Percentiles rank a stretch among this genome's conserved stretches.
phyloP scores from a whole-genome alignment of 1,140 invertebrate genomes.

The Drosophila lacertosa region DNA sequence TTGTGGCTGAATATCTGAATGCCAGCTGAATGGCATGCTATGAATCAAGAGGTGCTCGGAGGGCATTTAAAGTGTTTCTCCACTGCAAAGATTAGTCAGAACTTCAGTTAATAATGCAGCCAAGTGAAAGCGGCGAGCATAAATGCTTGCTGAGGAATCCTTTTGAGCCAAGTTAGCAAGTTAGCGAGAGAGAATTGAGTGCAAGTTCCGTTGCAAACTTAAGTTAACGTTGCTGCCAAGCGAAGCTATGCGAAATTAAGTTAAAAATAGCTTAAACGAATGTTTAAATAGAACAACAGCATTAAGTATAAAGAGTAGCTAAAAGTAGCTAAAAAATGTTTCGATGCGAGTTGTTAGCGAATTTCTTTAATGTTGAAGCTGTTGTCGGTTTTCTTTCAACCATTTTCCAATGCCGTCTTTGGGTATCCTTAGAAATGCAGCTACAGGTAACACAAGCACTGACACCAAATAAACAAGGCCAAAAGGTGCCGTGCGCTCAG shows the following conservation, averaged over 20 bases:
- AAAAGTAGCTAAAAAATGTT: not conserved
- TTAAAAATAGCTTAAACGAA: too few species aligned
- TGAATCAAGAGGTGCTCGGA: slow-evolving; percentile 19
- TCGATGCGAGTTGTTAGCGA: not conserved
- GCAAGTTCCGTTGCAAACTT: too few species aligned
- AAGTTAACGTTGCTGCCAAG: too few species aligned
- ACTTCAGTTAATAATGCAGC: slow-evolving; percentile 30
- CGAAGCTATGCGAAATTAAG: not conserved
- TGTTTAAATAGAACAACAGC: too few species aligned
- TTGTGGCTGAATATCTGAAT: slow-evolving; percentile 38
- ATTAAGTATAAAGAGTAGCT: too few species aligned
- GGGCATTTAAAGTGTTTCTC: slow-evolving; percentile 32
- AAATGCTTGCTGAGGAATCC: slow-evolving; percentile 4
- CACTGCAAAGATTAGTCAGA: slow-evolving; percentile 4
- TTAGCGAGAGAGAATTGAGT: not conserved
- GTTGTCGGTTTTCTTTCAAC: not conserved
- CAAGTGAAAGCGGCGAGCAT: not conserved
- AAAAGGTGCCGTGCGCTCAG: slow-evolving; percentile 29
- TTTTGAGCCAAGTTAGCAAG: slow-evolving; percentile 7
- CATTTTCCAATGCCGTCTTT: slow-evolving; percentile 12
- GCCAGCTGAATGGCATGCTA: slow-evolving; percentile 15
- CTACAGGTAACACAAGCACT: slow-evolving; percentile 55
- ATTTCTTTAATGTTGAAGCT: slow-evolving; percentile 4
- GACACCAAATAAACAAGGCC: slow-evolving; percentile 69
- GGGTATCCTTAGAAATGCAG: slow-evolving; percentile 60